Evolutionary conservation across 2,888 invertebrate species (phyloP).

Genomic region (Eurytoma adleriae): DNA sequence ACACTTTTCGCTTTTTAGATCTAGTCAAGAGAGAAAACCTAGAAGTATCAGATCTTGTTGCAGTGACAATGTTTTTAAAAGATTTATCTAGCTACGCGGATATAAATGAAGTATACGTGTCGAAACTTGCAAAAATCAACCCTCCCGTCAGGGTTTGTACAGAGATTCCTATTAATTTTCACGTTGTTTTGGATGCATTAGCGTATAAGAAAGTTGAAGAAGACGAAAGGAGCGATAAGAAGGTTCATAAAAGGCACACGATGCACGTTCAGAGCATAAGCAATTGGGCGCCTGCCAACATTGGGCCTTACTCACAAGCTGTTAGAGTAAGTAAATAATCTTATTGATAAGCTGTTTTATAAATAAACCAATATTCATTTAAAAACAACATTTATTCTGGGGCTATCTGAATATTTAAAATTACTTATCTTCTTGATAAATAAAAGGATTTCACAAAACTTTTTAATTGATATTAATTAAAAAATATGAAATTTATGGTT

Average conservation of each 20-base stretch:
- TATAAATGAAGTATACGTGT: slow-evolving; percentile 87
- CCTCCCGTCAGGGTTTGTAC: slow-evolving; percentile 93
- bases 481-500: neutral
- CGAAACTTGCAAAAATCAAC: slow-evolving; percentile 84
- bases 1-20: slow-evolving; percentile 61
- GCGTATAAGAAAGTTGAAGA: slow-evolving; percentile 77
- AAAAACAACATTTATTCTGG: neutral
- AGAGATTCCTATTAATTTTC: slow-evolving; percentile 86
- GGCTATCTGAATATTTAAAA: slow-evolving; percentile 17
- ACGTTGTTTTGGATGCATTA: slow-evolving; percentile 87
- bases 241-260: slow-evolving; percentile 79
- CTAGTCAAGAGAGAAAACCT: slow-evolving; percentile 71
- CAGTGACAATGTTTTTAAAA: slow-evolving; percentile 89
- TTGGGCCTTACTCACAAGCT: slow-evolving; percentile 97
- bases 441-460: neutral
- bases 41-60: slow-evolving; percentile 82
- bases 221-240: slow-evolving; percentile 63
- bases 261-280: slow-evolving; percentile 98
- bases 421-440: neutral
- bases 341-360: slow-evolving; percentile 18
- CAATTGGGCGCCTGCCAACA: slow-evolving; percentile 99
- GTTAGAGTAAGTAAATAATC: slow-evolving; percentile 81
- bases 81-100: slow-evolving; percentile 88
- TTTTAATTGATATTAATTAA: slow-evolving; percentile 1
- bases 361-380: neutral